Conservation (phyloP, 1,140 invertebrate species). For the Lepidurus arcticus region DNA sequence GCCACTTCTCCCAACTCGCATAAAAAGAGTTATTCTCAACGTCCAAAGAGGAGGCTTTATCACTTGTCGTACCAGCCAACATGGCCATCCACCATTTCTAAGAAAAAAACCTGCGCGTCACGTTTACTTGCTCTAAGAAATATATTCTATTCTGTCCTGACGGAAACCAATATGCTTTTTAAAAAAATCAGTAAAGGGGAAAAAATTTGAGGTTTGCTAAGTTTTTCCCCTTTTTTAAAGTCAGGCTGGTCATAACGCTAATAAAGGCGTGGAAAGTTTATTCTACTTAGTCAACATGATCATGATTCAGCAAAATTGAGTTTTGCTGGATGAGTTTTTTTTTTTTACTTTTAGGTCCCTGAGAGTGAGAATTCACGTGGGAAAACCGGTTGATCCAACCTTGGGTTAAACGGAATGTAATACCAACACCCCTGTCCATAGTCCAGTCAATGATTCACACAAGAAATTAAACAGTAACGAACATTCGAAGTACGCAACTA, state of each 20-base stretch:
- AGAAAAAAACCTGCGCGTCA: not conserved
- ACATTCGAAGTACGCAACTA: not conserved
- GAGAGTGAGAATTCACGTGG: not conserved
- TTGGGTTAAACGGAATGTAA: not conserved
- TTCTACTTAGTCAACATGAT: not conserved
- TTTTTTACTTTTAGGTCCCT: not conserved
- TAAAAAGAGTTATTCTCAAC: not conserved
- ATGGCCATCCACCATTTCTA: not conserved
- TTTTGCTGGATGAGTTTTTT: not conserved
- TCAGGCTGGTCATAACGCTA: not conserved
- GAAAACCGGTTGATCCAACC: not conserved
- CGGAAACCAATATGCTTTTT: not conserved
- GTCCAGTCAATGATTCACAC: not conserved
- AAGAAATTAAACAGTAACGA: not conserved
- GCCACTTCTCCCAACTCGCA: not conserved
- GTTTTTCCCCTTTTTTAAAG: not conserved
- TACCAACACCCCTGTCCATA: not conserved
- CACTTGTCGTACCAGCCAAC: not conserved
- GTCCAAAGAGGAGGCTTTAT: not conserved
- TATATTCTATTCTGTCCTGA: not conserved
- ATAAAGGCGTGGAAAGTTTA: constrained; percentile 16
- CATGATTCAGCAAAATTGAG: not conserved
- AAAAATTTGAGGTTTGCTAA: not conserved
- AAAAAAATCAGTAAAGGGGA: not conserved
- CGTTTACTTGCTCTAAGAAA: not conserved